phyloP scores from a whole-genome alignment of 2,888 invertebrate species.

The Hofmannophila pseudospretella region DNA sequence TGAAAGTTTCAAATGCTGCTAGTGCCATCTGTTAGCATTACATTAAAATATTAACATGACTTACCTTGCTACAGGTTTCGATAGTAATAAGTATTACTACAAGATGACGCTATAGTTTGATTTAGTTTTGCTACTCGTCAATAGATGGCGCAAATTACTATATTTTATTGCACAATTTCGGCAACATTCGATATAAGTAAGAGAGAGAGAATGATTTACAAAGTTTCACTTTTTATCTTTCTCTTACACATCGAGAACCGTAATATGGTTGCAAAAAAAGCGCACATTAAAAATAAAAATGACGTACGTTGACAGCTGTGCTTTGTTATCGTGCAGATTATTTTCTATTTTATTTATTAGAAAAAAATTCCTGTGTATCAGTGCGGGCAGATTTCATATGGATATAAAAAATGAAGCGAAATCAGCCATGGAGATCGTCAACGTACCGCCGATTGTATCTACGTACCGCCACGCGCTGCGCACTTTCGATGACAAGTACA shows the following conservation, averaged over 20 bases:
- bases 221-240: background rate
- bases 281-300: slow-evolving; percentile 37
- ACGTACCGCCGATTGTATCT: slow-evolving; percentile 76
- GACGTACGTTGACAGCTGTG: slow-evolving; percentile 68
- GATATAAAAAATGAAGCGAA: slow-evolving; percentile 59
- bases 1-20: too few relatives aligned
- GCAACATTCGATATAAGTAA: background rate
- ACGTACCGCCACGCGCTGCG: slow-evolving; percentile 84
- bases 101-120: too few relatives aligned
- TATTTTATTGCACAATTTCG: too few relatives aligned
- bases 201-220: background rate
- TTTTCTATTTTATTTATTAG: slow-evolving; percentile 50
- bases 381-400: slow-evolving; percentile 61
- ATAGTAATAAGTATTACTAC: background rate
- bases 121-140: slow-evolving; percentile 15
- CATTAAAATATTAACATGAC: too few relatives aligned
- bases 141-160: slow-evolving; percentile 16
- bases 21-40: too few relatives aligned
- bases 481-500: slow-evolving; percentile 81
- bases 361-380: slow-evolving; percentile 56
- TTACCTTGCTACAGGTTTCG: background rate
- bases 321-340: slow-evolving; percentile 69
- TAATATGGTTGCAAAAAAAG: background rate
- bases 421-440: slow-evolving; percentile 69
- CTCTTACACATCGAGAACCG: background rate